Evolutionary conservation across 2,113 vertebrate species (phyloP).

Genomic region (Psophia crepitans): DNA sequence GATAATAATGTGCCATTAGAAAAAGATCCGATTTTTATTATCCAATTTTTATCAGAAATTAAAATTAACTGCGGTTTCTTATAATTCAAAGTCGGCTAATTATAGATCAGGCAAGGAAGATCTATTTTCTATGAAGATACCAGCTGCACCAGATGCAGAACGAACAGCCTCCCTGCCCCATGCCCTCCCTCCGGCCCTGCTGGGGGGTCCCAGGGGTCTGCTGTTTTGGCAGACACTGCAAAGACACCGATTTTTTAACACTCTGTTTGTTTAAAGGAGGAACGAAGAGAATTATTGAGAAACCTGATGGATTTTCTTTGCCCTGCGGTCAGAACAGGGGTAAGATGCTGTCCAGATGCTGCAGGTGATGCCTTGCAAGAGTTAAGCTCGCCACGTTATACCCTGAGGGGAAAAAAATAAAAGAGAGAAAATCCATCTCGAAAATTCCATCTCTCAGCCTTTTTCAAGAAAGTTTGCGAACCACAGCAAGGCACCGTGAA

Average conservation of each 20-base stretch:
- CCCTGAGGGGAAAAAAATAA: rapidly evolving
- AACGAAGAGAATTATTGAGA: background rate
- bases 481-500: background rate
- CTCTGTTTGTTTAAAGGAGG: background rate
- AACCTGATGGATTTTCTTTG: background rate
- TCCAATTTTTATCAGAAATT: constrained; percentile 40
- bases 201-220: too few relatives aligned
- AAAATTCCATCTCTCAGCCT: background rate
- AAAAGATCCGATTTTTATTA: background rate
- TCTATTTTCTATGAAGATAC: background rate
- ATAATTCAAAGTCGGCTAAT: background rate
- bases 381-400: background rate
- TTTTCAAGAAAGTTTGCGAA: background rate
- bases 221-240: background rate
- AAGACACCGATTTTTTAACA: background rate
- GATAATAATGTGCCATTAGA: background rate
- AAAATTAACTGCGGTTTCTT: constrained; percentile 9
- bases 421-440: background rate
- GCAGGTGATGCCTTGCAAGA: background rate
- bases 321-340: rapidly evolving
- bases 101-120: background rate
- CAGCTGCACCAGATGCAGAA: background rate
- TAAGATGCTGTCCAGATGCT: background rate
- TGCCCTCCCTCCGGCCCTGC: background rate
- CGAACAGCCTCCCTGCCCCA: background rate